These are phyloP conservation scores for Pseudobourletiella spinata DNA, from an alignment of 1,140 invertebrate species.

Conservation along the genomic window DNA sequence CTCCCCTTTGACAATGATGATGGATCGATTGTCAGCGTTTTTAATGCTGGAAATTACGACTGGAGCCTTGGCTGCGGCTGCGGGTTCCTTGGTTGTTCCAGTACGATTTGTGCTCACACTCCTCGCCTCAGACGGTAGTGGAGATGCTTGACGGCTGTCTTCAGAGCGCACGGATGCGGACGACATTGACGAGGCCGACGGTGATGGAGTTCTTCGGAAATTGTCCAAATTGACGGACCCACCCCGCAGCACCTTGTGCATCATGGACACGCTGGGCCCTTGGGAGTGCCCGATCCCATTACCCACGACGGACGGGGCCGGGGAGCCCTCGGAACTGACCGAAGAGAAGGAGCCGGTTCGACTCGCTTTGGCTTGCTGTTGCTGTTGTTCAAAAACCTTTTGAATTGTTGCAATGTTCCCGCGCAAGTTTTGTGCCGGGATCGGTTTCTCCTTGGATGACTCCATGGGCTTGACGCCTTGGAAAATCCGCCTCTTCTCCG, in stretches of 20 bases:
- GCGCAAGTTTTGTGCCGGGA: slow-evolving; percentile 32
- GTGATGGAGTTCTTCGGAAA: slow-evolving; percentile 17
- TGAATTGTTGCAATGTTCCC: slow-evolving; percentile 35
- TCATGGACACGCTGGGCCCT: slow-evolving; percentile 10
- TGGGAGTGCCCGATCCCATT: background rate
- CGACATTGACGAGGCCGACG: slow-evolving; percentile 15
- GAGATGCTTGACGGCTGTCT: slow-evolving; percentile 1
- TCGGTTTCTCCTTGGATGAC: slow-evolving; percentile 28
- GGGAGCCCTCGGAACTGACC: background rate
- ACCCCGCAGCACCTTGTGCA: slow-evolving; percentile 22
- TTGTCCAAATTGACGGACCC: slow-evolving; percentile 9
- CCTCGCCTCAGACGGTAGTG: too few species aligned
- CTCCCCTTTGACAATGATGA: slow-evolving; percentile 27
- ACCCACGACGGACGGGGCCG: background rate
- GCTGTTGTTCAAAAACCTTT: slow-evolving; percentile 31
- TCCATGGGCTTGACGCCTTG: slow-evolving; percentile 31
- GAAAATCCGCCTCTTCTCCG: slow-evolving; percentile 28
- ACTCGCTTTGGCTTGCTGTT: background rate
- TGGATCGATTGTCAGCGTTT: slow-evolving; percentile 31
- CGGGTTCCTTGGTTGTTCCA: too few species aligned
- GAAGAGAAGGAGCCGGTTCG: too few species aligned
- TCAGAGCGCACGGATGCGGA: background rate
- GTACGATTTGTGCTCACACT: background rate
- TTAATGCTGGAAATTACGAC: slow-evolving; percentile 11
- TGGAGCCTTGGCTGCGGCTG: background rate